phyloP scores from a whole-genome alignment of 2,113 vertebrate species.

The Phyllostomus discolor region DNA sequence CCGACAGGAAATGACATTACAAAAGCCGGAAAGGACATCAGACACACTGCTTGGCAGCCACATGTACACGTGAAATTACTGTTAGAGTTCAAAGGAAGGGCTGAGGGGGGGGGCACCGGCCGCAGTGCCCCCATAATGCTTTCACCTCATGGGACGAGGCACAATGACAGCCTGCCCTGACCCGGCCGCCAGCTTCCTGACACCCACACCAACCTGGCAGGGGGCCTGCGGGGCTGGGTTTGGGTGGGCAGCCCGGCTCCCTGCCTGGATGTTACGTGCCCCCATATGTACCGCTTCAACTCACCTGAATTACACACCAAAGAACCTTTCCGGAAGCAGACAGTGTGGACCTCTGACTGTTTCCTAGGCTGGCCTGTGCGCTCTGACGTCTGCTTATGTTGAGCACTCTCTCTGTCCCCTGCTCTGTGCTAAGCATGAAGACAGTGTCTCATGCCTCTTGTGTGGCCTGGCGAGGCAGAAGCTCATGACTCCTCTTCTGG shows the following conservation, averaged over 20 bases:
- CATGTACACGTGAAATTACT: slow-evolving; percentile 74
- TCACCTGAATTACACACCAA: background rate
- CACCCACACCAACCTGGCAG: background rate
- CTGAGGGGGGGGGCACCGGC: slow-evolving; percentile 70
- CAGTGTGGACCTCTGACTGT: fast-evolving
- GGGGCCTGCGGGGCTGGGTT: background rate
- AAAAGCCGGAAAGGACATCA: slow-evolving; percentile 89
- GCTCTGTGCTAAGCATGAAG: background rate
- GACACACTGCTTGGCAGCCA: slow-evolving; percentile 79
- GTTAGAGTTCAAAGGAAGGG: slow-evolving; percentile 84
- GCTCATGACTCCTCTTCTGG: fast-evolving
- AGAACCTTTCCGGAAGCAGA: background rate
- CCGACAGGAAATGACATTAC: slow-evolving; percentile 81
- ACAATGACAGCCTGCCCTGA: background rate
- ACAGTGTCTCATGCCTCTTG: background rate
- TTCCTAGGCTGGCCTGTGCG: background rate
- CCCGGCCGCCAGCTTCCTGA: background rate
- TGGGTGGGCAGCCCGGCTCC: background rate
- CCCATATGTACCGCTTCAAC: fast-evolving
- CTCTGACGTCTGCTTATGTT: fast-evolving
- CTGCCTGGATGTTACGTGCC: no score
- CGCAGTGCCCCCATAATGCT: slow-evolving; percentile 45
- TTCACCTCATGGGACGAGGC: slow-evolving; percentile 70
- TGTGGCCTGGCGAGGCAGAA: fast-evolving
- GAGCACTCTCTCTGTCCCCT: background rate